Evolutionary conservation across 2,888 invertebrate genomes (phyloP), one percentile per base, ranked within the genome.

Genomic region (Xestia ashworthii): DNA sequence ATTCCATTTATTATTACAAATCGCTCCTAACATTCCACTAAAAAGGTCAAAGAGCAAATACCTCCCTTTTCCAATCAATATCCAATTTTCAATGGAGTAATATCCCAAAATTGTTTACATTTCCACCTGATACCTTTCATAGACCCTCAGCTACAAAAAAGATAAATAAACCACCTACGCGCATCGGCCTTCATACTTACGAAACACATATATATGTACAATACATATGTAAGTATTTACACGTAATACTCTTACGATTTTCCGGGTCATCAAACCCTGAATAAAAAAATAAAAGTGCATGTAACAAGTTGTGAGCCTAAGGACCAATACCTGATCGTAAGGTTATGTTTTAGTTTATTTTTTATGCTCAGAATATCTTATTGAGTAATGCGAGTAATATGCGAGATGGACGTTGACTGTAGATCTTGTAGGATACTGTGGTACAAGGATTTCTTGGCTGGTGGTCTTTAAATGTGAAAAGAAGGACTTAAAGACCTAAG

Each of bases 201-300:
- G 70, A 50, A 53, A 69, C 22, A 69, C n/a, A 58, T 46, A 60
- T 32, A 25, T 16, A 48, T 5, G 19, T 22, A 8, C 32, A 32
- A 32, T 73, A 55, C 16, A 25, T 71, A 25, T 66, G 66, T 68
- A 53, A 60, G 69, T 66, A 53, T 76, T 76, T 19, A 50, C 8
- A 77, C 77, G 70, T 78, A 81, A 81, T 76, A 78, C 48, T 84
- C 69, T 65, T 66, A 62, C 55, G 44, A 71, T 87, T 89, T 84
- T 89, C 89, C 89, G 88, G 89, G 87, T 89, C 89, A 87, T 79
- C 74, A 82, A 83, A 83, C 88, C 53, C 64, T 72, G 44, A 50
- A 50, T 66, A 25, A 77, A 73, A 80, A 82, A 81, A 78, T 71
- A 81, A 81, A 80, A 84, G 72, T 55, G 60, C 46, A 22, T 32